A percentile compares a stretch with the other conserved stretches of the same genome.
Conservation (phyloP, 2,113 vertebrate genomes). For the Psettodes erumei region DNA sequence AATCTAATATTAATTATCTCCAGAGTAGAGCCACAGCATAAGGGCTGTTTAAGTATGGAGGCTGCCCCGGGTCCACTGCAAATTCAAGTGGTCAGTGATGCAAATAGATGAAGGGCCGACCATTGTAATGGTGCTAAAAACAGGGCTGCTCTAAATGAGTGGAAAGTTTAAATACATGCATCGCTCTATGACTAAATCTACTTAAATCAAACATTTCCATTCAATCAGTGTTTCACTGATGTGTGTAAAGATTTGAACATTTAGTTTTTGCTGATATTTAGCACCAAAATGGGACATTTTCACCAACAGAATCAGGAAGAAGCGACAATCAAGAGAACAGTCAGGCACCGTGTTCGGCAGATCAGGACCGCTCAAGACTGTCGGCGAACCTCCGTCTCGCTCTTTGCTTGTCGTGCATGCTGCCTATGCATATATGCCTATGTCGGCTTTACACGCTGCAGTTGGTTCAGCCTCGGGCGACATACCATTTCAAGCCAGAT, state of each 20-base stretch:
- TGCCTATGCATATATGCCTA: slow-evolving; percentile 10
- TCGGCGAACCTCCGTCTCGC: background rate
- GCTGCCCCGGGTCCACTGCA: background rate
- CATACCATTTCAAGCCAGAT: slow-evolving; percentile 14
- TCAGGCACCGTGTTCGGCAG: background rate
- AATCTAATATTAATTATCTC: slow-evolving; percentile 6
- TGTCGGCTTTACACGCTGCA: slow-evolving; percentile 33
- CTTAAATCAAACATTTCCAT: background rate
- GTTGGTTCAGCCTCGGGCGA: slow-evolving; percentile 33
- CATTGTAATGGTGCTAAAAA: slow-evolving; percentile 3
- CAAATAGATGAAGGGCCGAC: slow-evolving; percentile 3
- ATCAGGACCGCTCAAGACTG: background rate
- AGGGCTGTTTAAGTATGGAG: background rate
- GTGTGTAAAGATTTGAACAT: background rate
- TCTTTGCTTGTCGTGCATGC: slow-evolving; percentile 17
- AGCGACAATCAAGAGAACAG: background rate
- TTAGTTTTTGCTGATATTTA: background rate
- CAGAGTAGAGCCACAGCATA: background rate
- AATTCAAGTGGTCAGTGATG: slow-evolving; percentile 11
- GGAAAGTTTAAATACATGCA: background rate
- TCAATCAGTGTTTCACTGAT: background rate
- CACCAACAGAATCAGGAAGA: background rate
- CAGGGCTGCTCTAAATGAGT: background rate
- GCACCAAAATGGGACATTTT: background rate
- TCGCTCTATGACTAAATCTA: background rate